Evolutionary conservation across 1,140 invertebrate species (phyloP), one percentile per base, ranked within the genome.

Genomic region (Spodoptera litura): DNA sequence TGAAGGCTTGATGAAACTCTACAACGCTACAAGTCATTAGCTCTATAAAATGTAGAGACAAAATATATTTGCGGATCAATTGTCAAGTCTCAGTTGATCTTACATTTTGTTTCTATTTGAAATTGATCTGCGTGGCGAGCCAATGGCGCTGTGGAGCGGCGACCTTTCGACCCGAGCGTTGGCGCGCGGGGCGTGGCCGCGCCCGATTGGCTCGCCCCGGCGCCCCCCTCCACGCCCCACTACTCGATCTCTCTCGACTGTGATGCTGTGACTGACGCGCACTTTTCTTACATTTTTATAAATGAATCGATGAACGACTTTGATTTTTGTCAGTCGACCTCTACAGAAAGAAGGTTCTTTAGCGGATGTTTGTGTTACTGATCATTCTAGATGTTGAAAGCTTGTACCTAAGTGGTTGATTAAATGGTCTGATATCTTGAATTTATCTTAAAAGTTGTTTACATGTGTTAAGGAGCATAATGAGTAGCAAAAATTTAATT

Each of bases 151-250:
- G 74, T 78, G 79, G 84, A 78, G 81, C 56, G 81, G 85, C 91
- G 91, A 94, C 91, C 93, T 94, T 92, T 93, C 91, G 89, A 94
- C 92, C 92, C 82, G 86, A 73, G 81, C 90, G 89, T 89, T 90
- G 88, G 83, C 81, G 89, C 88, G 89, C 87, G 87, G 86, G 91
- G 91, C 91, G 91, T 92, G 93, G 90, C 90, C 87, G 84, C 91
- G 89, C 88, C 80, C 87, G 85, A 91, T 91, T 92, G 90, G 92
- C 86, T 83, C 87, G 81, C 83, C 87, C 88, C 88, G 85, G 85
- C 88, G 87, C 84, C 88, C 76, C 84, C 80, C 87, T 80, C 75
- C 83, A 83, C 83, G 81, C 82, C 78, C 71, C 81, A 78, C 82
- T 70, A 56, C 52, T 73, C 78, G 78, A 74, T 79, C 80, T 79